phyloP scores from a whole-genome alignment of 1,140 invertebrate species.

The Agraylea sexmaculata region DNA sequence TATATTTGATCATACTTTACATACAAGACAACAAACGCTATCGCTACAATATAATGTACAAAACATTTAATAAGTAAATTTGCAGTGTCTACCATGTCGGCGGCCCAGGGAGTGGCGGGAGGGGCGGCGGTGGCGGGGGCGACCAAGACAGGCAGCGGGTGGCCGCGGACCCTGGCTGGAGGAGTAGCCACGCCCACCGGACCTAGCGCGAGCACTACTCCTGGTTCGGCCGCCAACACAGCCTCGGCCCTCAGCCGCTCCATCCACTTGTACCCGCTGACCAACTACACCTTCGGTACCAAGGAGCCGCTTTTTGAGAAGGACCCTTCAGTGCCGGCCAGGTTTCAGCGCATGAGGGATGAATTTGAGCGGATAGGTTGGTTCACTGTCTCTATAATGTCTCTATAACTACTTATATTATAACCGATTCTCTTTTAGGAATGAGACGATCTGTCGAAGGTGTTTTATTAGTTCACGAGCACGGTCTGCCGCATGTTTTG shows the following conservation, averaged over 20 bases:
- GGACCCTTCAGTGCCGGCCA: slow-evolving; percentile 94
- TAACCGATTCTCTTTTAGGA: too few species aligned
- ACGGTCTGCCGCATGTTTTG: slow-evolving; percentile 94
- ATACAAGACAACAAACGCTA: too few species aligned
- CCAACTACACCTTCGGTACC: slow-evolving; percentile 99
- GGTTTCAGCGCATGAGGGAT: slow-evolving; percentile 97
- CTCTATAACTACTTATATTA: too few species aligned
- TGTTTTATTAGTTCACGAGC: slow-evolving; percentile 67
- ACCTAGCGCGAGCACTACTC: slow-evolving; percentile 33
- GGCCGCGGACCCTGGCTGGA: slow-evolving; percentile 40
- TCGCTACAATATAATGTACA: too few species aligned
- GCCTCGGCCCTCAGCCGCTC: slow-evolving; percentile 62
- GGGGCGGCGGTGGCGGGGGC: slow-evolving; percentile 27
- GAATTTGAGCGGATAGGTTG: slow-evolving; percentile 98
- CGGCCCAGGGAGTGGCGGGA: too few species aligned
- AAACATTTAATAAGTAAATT: too few species aligned
- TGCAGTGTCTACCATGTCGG: too few species aligned
- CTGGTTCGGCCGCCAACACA: slow-evolving; percentile 33
- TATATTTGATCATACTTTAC: too few species aligned
- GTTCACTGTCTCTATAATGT: too few species aligned
- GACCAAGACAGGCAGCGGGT: slow-evolving; percentile 47
- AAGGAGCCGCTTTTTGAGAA: slow-evolving; percentile 98
- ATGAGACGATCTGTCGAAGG: slow-evolving; percentile 51
- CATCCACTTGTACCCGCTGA: slow-evolving; percentile 89
- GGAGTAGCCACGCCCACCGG: slow-evolving; percentile 44